Base-by-base conservation (phyloP, 2,113 vertebrate species). In the Turdus rufiventris region DNA sequence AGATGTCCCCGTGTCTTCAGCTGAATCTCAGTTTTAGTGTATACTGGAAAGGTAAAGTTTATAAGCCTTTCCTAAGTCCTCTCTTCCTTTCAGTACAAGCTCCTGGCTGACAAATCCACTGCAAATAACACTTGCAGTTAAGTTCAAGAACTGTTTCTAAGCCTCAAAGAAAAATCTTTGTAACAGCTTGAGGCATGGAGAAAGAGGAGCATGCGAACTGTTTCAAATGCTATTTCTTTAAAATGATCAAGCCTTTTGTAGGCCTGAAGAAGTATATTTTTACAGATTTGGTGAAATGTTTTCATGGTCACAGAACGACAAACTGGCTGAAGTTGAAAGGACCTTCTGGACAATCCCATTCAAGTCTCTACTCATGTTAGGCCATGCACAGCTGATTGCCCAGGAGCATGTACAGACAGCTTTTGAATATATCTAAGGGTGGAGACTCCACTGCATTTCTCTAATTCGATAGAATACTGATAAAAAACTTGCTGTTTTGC, bases 31-130 rank as follows among this genome's bases (percentile, higher is more conserved):
- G 21, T 70, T 77, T 75, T 61, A 47, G 56, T 42, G 14, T 72
- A 6, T 47, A 63, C 66, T 75, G 87, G 40, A 88, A 88, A 94
- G 25, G 14, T 63, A 34, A 93, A 60, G 60, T 80, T 89, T 76
- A 43, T 38, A 92, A 92, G 36, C 18, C 50, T 77, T 85, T 80
- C 67, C 66, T 76, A 76, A 76, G 29, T 53, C 18, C 16, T 86
- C 15, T 62, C 21, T 85, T 63, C 16, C 25, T 36, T 66, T 57
- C 20, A 84, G 26, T 54, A n/a, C 36, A 80, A 86, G 29, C 2
- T 18, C 12, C 29, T 80, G 33, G 13, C 16, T 7, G 8, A 53
- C 60, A 82, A 21, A 74, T 85, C 33, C 43, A 63, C 23, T 61
- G 38, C 47, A 93, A 88, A 82, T 85, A 90, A 53, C 53, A 63